Evolutionary conservation across 2,888 invertebrate species (phyloP).

Genomic region (Clostera curtula): DNA sequence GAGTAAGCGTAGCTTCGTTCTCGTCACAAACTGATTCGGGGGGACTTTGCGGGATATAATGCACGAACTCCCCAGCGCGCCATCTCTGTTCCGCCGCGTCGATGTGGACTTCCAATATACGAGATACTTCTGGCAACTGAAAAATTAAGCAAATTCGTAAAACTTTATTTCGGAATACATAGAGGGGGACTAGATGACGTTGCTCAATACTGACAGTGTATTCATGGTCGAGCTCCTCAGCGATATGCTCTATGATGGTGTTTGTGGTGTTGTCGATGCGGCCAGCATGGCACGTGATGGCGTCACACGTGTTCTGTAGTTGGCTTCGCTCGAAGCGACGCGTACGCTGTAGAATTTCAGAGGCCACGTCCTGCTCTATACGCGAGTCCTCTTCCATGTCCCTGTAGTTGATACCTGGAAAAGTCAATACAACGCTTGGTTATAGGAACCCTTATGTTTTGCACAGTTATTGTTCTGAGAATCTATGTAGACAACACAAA

Average conservation of each 20-base stretch:
- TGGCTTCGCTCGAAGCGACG: conserved; percentile 47
- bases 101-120: conserved; percentile 53
- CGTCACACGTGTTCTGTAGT: conserved; percentile 41
- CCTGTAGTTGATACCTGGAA: conserved; percentile 41
- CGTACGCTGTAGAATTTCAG: conserved; percentile 50
- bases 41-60: conserved; percentile 27
- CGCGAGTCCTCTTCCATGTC: conserved; percentile 43
- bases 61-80: conserved; percentile 37
- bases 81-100: conserved; percentile 47
- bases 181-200: no score
- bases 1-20: conserved; percentile 43
- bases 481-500: no score
- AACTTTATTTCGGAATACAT: no score
- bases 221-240: conserved; percentile 44
- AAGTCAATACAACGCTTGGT: neutral
- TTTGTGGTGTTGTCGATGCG: conserved; percentile 61
- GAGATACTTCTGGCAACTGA: conserved; percentile 60
- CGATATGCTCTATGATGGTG: conserved; percentile 52
- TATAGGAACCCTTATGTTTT: neutral
- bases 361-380: conserved; percentile 51
- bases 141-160: conserved; percentile 1
- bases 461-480: no score
- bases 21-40: conserved; percentile 33
- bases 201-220: conserved; percentile 40
- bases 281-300: conserved; percentile 47